phyloP scores from a whole-genome alignment of 2,888 invertebrate species.

The Yponomeuta malinellus region DNA sequence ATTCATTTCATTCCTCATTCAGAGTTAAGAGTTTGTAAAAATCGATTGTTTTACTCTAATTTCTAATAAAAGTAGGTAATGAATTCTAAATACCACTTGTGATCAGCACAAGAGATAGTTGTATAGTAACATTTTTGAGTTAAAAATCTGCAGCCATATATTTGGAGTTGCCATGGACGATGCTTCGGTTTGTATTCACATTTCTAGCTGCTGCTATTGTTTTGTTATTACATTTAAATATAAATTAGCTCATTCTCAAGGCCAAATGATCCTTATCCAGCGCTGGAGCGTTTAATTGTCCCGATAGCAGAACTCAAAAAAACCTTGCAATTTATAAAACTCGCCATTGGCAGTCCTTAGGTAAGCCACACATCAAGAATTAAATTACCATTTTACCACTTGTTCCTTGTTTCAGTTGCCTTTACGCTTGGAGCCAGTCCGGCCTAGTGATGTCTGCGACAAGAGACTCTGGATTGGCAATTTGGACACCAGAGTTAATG shows the following conservation, averaged over 20 bases:
- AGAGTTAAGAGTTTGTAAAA: no score
- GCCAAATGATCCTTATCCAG: neutral
- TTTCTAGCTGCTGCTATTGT: neutral
- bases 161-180: conserved; percentile 37
- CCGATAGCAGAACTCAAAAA: no score
- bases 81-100: neutral
- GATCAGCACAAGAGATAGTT: neutral
- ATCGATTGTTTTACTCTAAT: no score
- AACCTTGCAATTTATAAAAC: no score
- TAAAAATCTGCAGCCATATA: neutral
- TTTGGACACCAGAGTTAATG: conserved; percentile 91
- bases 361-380: neutral
- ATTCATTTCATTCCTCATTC: no score
- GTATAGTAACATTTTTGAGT: neutral
- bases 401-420: conserved; percentile 50
- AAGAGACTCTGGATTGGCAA: conserved; percentile 94
- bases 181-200: conserved; percentile 36
- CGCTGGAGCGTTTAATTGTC: no score
- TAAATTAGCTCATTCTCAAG: neutral
- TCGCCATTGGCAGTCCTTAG: no score
- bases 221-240: neutral
- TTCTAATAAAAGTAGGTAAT: neutral
- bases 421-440: conserved; percentile 73
- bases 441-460: conserved; percentile 75
- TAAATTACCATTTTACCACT: neutral